Base-by-base conservation (phyloP, 2,113 vertebrate genomes). In the Erpornis zantholeuca region DNA sequence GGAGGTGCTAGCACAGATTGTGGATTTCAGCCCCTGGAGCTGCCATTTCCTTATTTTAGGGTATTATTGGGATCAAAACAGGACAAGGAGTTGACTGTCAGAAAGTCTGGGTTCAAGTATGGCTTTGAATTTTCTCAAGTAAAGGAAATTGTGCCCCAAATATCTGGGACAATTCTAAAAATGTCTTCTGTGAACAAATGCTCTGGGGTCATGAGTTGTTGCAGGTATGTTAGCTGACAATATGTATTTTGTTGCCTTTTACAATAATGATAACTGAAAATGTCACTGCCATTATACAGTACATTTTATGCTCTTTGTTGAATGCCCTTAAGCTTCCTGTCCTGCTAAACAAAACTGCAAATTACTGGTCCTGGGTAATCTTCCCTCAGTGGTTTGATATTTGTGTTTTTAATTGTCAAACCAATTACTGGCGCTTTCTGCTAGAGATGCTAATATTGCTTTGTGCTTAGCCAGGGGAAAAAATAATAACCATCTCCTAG, bases 391-490 rank as follows among this genome's bases (percentile, higher is more conserved):
- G 83, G 83, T 81, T 95, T 98, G 93, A 80, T 96, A 97, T 97
- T 98, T 97, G 94, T 97, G 76, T 72, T 98, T 98, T 97, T 98
- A 98, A 98, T 98, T 98, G 97, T 98, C 97, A 95, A 84, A 82
- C 85, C 85, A 97, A 98, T 98, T 98, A 96, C 70, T 0, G 5
- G 47, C 76, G 45, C 52, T 80, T 95, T 97, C 89, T 97, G 86
- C 53, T 97, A 38, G 52, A 91, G 87, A 53, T 88, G 71, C 29
- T 90, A 90, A 68, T 97, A 91, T 85, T 68, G 73, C 49, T 75
- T 79, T 82, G 57, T 93, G 73, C 82, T 75, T 80, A 94, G 93
- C 82, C 80, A 82, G 78, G 44, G 36, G 61, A 88, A 93, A 71
- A 88, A 90, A 77, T 78, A 60, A 54, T 70, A 90, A 71, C 23